These are phyloP conservation scores for Oligia strigilis DNA, from an alignment of 2,888 invertebrate genomes.

Conservation along the genomic window DNA sequence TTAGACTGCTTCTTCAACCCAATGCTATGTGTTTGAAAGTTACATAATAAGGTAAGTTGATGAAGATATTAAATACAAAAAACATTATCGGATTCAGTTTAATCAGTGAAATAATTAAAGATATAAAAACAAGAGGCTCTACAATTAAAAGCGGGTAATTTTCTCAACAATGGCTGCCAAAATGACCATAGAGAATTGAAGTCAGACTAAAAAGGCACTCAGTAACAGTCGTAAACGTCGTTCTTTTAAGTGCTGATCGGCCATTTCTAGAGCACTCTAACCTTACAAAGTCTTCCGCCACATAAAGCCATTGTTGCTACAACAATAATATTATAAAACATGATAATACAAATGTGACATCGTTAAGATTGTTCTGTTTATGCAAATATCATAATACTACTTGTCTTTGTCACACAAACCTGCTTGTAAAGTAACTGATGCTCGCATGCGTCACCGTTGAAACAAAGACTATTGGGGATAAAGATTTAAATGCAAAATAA, in stretches of 20 bases:
- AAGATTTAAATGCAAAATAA: conserved; percentile 52
- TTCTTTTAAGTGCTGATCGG: conserved; percentile 45
- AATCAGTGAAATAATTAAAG: conserved; percentile 11
- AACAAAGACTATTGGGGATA: conserved; percentile 50
- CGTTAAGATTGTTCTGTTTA: conserved; percentile 47
- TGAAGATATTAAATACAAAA: conserved; percentile 22
- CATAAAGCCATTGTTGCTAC: conserved; percentile 48
- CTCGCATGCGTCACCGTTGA: conserved; percentile 47
- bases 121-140: conserved; percentile 12
- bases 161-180: conserved; percentile 10
- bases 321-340: conserved; percentile 47
- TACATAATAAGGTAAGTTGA: conserved; percentile 23
- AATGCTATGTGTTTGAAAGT: no score
- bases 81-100: not conserved
- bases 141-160: conserved; percentile 28
- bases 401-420: conserved; percentile 62
- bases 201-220: conserved; percentile 26
- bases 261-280: conserved; percentile 43
- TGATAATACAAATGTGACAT: conserved; percentile 55
- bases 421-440: conserved; percentile 55
- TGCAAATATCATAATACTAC: conserved; percentile 62
- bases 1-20: no score
- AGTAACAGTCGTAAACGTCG: conserved; percentile 44
- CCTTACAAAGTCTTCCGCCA: conserved; percentile 49
- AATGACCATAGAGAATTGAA: conserved; percentile 36